phyloP scores from a whole-genome alignment of 2,113 vertebrate species.

The Grus americana region DNA sequence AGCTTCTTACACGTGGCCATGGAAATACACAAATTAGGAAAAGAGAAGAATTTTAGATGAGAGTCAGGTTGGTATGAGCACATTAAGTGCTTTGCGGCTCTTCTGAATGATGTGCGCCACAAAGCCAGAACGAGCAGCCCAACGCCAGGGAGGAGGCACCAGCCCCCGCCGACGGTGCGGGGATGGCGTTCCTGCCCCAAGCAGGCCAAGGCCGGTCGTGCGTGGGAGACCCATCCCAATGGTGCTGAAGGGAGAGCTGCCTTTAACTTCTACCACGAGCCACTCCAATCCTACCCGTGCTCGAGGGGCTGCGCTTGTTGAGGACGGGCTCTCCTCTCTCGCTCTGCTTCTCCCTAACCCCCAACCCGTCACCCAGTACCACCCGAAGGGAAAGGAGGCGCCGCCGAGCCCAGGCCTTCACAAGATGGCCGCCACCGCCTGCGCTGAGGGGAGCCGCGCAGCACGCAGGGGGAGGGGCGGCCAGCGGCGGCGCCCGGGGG shows the following conservation, averaged over 20 bases:
- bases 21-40: accelerated
- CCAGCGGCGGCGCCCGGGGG: accelerated
- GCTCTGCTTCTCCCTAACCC: background rate
- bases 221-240: background rate
- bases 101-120: accelerated
- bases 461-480: accelerated
- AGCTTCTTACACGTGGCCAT: accelerated
- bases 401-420: accelerated
- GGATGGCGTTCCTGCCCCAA: accelerated
- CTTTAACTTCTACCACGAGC: no score
- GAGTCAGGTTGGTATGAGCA: accelerated
- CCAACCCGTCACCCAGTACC: accelerated
- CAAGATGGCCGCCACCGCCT: background rate
- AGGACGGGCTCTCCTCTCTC: accelerated
- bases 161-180: accelerated
- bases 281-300: accelerated
- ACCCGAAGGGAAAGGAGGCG: accelerated
- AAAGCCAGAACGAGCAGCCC: no score
- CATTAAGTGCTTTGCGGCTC: accelerated
- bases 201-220: accelerated
- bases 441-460: no score
- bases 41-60: accelerated
- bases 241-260: no score
- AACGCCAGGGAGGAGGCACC: accelerated
- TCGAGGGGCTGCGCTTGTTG: accelerated